Percentiles rank a stretch among this genome's conserved stretches.
Conservation (phyloP, 2,797 vertebrate species). For the Onychomys torridus region DNA sequence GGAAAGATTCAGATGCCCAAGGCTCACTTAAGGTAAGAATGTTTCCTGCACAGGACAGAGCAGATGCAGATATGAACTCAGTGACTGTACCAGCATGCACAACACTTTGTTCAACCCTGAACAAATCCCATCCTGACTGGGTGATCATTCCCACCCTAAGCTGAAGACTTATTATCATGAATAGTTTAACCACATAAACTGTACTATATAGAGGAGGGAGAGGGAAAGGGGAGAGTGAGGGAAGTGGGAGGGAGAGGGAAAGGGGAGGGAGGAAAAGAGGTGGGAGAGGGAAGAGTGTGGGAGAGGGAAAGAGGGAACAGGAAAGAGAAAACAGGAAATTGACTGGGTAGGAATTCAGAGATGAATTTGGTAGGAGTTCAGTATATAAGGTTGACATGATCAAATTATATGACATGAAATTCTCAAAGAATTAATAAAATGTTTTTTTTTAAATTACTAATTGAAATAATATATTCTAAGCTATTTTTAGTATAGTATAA, state of each 20-base stretch:
- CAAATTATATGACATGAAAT: neutral
- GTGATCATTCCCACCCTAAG: neutral
- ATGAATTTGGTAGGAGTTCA: neutral
- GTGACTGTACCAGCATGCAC: neutral
- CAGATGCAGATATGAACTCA: neutral
- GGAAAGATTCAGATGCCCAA: neutral
- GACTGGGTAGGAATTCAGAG: neutral
- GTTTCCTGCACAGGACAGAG: neutral
- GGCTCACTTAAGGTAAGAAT: neutral
- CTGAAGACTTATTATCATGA: neutral
- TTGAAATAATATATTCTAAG: neutral
- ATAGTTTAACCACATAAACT: neutral
- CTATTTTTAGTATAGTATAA: neutral
- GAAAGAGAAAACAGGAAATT: neutral
- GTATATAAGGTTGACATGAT: neutral
- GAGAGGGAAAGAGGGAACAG: neutral
- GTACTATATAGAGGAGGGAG: neutral
- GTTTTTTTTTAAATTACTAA: neutral
- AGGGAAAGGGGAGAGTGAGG: no score
- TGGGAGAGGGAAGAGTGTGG: no score
- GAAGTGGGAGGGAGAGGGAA: no score
- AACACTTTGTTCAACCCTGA: neutral
- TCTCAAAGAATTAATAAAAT: neutral
- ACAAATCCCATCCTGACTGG: neutral
- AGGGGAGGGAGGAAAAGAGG: no score